Conservation (phyloP, 2,888 invertebrate genomes). For the Drosophila greeni region DNA sequence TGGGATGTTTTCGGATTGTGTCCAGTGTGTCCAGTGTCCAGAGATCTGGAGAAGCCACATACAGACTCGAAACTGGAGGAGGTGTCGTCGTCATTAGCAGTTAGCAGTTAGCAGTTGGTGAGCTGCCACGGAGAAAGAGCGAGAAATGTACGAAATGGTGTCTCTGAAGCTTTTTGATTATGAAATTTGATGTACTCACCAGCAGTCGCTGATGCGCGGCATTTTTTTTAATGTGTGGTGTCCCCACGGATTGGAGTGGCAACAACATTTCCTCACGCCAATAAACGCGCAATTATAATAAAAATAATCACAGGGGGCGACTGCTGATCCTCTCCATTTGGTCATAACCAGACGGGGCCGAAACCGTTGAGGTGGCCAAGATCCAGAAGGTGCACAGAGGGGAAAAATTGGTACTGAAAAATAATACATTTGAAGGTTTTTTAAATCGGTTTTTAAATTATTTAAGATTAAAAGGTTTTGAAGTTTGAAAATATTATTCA, state of each 20-base stretch:
- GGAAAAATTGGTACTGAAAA: neutral
- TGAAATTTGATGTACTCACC: constrained; percentile 57
- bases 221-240: constrained; percentile 10
- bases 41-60: constrained; percentile 8
- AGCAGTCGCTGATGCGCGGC: neutral
- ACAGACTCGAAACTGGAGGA: constrained; percentile 18
- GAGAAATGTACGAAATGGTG: constrained; percentile 35
- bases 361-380: constrained; percentile 53
- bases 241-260: constrained; percentile 41
- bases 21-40: constrained; percentile 15
- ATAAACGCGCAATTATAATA: constrained; percentile 77
- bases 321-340: constrained; percentile 52
- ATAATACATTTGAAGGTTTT: neutral
- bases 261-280: constrained; percentile 74
- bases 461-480: neutral
- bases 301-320: constrained; percentile 72
- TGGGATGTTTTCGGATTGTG: constrained; percentile 59
- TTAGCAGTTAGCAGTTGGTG: constrained; percentile 21
- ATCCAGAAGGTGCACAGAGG: constrained; percentile 8
- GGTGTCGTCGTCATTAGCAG: constrained; percentile 70
- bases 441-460: neutral
- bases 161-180: constrained; percentile 39
- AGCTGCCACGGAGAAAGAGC: constrained; percentile 20
- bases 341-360: constrained; percentile 53
- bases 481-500: neutral